Conservation (phyloP, 2,888 invertebrate genomes). For the Ornithoptera alexandrae region DNA sequence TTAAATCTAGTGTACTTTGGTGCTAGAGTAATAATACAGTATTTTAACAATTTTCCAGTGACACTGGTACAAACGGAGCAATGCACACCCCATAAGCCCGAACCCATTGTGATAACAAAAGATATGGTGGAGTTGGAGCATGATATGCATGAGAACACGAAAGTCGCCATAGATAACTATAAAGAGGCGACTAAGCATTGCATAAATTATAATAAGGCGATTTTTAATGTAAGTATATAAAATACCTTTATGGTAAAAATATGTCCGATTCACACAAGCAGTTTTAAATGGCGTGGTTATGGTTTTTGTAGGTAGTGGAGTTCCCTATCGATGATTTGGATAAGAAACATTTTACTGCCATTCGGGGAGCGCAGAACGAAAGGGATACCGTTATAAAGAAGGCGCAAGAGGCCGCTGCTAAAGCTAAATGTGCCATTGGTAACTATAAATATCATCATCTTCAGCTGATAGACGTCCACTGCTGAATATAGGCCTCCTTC, state of each 20-base stretch:
- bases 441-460: slow-evolving; percentile 30
- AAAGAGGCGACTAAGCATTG: slow-evolving; percentile 81
- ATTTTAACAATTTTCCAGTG: slow-evolving; percentile 43
- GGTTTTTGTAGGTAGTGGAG: slow-evolving; percentile 77
- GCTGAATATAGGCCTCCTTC: too few relatives aligned
- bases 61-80: slow-evolving; percentile 63
- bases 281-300: too few relatives aligned
- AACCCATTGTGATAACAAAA: slow-evolving; percentile 58
- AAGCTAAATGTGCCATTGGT: slow-evolving; percentile 81
- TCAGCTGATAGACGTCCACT: too few relatives aligned
- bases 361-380: slow-evolving; percentile 81
- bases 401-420: slow-evolving; percentile 81
- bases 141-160: slow-evolving; percentile 74
- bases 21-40: too few relatives aligned
- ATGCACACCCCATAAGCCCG: slow-evolving; percentile 49
- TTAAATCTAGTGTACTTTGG: too few relatives aligned
- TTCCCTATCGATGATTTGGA: slow-evolving; percentile 81
- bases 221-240: slow-evolving; percentile 51
- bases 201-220: slow-evolving; percentile 74
- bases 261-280: too few relatives aligned
- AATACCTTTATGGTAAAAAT: too few relatives aligned
- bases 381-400: slow-evolving; percentile 74
- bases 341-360: slow-evolving; percentile 73
- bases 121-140: slow-evolving; percentile 69
- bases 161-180: slow-evolving; percentile 83